Base-by-base conservation (phyloP, 1,140 invertebrate genomes). In the Solenopsis invicta region DNA sequence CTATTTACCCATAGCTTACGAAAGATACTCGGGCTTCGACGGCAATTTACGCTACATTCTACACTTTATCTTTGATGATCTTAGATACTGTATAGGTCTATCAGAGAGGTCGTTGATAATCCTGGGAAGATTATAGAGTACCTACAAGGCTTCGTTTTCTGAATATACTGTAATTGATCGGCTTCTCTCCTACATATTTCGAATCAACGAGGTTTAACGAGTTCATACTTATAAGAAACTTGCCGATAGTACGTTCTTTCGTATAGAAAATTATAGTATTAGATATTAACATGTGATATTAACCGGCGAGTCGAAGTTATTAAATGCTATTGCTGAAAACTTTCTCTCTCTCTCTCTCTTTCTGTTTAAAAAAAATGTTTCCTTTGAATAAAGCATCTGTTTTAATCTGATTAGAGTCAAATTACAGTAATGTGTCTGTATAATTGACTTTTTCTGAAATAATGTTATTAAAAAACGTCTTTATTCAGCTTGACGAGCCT, bases 21-120 rank as follows among this genome's bases (percentile, higher is more conserved):
- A 29, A 88, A 89, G 81, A 81, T 67, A 89, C 75, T 61, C 5
- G 41, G 59, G 82, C 75, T 88, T 90, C 89, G 87, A 93, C 90
- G 89, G 90, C 78, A 89, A 92, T 91, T 91, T 92, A 91, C 89
- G 67, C 41, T 48, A 86, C 78, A 91, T 90, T 93, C 90, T 74
- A 8, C 18, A 56, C 13, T 24, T 24, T 18, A 71, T 56, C 64
- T 71, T 71, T 81, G 77, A 71, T 84, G 54, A 75, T 62, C 69
- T 62, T 50, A 61, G 80, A 37, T 84, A 37, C 41, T 62, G 41
- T 61, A 41, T 75, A 24, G 56, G n/a, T 75, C 54, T 18, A 62
- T 67, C 56, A 76, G 12, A 9, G n/a, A 18, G 4, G 34, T 4
- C n/a, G 21, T 76, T 77, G 56, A 74, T 84, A 37, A 61, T 61